A percentile compares a stretch with the other conserved stretches of the same genome.
These are phyloP conservation scores for Apoderus coryli DNA, from an alignment of 2,888 invertebrate species.

Conservation along the genomic window DNA sequence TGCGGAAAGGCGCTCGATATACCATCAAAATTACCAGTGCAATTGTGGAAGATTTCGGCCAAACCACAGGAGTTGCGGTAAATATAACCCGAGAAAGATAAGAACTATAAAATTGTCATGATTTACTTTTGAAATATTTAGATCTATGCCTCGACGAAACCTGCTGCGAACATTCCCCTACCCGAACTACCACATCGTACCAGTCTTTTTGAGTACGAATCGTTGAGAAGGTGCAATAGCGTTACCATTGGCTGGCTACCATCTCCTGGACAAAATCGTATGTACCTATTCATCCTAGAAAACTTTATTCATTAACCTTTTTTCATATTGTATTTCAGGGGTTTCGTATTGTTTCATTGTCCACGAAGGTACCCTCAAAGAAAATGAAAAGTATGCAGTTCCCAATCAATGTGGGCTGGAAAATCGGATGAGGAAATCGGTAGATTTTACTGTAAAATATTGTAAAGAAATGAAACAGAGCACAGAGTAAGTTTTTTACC, in stretches of 20 bases:
- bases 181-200: conserved; percentile 40
- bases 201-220: conserved; percentile 36
- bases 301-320: too few species aligned
- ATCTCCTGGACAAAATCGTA: conserved; percentile 27
- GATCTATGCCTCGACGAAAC: conserved; percentile 37
- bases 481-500: too few species aligned
- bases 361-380: conserved; percentile 26
- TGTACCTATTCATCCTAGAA: too few species aligned
- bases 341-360: conserved; percentile 31
- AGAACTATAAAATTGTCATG: neutral
- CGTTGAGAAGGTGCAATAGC: conserved; percentile 36
- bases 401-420: conserved; percentile 36
- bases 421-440: conserved; percentile 29
- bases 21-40: conserved; percentile 36
- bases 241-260: conserved; percentile 43
- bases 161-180: conserved; percentile 31
- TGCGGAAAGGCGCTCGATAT: conserved; percentile 34
- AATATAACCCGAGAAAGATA: conserved; percentile 13
- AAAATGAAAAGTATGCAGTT: conserved; percentile 24
- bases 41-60: conserved; percentile 36
- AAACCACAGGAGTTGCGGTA: conserved; percentile 39
- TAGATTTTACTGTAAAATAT: conserved; percentile 27
- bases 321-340: too few species aligned
- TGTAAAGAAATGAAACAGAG: conserved; percentile 27
- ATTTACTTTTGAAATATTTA: conserved; percentile 22